These are phyloP conservation scores for Mamestra configurata DNA, from an alignment of 1,140 invertebrate genomes.

Conservation along the genomic window DNA sequence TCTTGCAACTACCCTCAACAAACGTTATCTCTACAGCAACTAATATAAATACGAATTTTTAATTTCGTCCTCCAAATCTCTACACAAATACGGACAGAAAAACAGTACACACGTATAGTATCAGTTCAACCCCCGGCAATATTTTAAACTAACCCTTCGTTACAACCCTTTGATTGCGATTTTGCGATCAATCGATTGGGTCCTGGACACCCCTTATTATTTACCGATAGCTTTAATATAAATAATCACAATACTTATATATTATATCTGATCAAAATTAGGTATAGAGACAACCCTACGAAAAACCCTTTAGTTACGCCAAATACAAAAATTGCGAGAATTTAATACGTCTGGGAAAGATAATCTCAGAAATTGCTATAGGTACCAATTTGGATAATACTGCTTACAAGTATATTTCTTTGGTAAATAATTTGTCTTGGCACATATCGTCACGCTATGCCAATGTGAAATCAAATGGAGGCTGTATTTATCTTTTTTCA, in stretches of 20 bases:
- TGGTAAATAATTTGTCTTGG: not conserved
- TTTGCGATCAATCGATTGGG: slow-evolving; percentile 77
- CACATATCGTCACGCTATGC: slow-evolving; percentile 35
- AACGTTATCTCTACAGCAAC: not conserved
- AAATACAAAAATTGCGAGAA: not conserved
- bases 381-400: slow-evolving; percentile 34
- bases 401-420: slow-evolving; percentile 6
- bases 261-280: not conserved
- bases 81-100: slow-evolving; percentile 32
- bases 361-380: slow-evolving; percentile 40
- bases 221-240: slow-evolving; percentile 68
- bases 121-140: slow-evolving; percentile 76
- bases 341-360: slow-evolving; percentile 21
- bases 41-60: slow-evolving; percentile 6
- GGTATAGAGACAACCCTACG: not conserved
- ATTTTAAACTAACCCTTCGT: slow-evolving; percentile 81
- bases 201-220: slow-evolving; percentile 80
- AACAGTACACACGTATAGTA: slow-evolving; percentile 63
- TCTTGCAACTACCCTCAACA: not conserved
- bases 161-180: slow-evolving; percentile 70
- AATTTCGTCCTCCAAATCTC: slow-evolving; percentile 22
- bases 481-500: not conserved
- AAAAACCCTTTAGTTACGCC: slow-evolving; percentile 29
- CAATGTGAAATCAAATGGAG: not conserved
- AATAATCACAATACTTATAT: slow-evolving; percentile 2